Evolutionary conservation across 2,888 invertebrate genomes (phyloP), one percentile per base, ranked within the genome.

Genomic region (Acanthosepion pharaonis): DNA sequence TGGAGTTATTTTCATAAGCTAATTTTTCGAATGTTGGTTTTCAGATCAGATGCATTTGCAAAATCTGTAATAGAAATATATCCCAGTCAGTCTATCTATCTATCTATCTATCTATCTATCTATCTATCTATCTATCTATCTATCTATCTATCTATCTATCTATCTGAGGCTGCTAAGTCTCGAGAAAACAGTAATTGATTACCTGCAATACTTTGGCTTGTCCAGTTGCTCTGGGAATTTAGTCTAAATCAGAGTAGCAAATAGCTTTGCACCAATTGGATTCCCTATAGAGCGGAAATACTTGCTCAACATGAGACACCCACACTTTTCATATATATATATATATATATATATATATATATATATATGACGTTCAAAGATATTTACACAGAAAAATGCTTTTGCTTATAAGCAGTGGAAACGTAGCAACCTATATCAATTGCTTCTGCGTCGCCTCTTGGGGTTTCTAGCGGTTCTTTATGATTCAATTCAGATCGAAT

Each of bases 221-320:
- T 78, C n/a, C 8, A 33, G n/a, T 78, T 78, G 78, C n/a, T 78
- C 23, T n/a, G 78, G 78, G 78, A 78, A 4, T 78, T 78, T 33
- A 33, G 78, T 78, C 33, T n/a, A 78, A 15, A n/a, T 78, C 18
- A 78, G 78, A 78, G 5, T 11, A 78, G 78, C 78, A 78, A 78
- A 78, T 78, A 78, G n/a, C 78, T 78, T 78, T 33, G 78, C 78
- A 78, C 78, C 78, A 78, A n/a, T n/a, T 78, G n/a, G n/a, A 78
- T 78, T 33, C 78, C 78, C 78, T 18, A 33, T 15, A 18, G 78
- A 78, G n/a, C 4, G 4, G n/a, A 78, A 78, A 15, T 78, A 78
- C 78, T 78, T 78, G 78, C n/a, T n/a, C 33, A n/a, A n/a, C n/a
- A 78, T 78, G 23, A 64, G 4, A 64, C 64, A 25, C 64, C 20